Percentiles rank a stretch among this genome's conserved stretches.
Evolutionary conservation across 2,888 invertebrate species (phyloP).

Genomic region (Leptinotarsa juncta): DNA sequence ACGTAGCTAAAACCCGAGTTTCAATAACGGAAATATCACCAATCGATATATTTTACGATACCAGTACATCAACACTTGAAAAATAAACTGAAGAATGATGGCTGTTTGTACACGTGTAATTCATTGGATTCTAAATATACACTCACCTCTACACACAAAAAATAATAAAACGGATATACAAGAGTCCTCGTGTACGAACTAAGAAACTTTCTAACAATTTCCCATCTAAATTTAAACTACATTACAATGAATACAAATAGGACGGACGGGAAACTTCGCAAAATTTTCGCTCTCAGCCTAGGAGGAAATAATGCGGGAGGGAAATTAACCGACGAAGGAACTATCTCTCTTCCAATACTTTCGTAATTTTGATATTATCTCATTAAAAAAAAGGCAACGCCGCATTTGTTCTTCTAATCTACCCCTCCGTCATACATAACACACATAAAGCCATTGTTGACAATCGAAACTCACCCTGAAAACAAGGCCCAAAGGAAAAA

Average conservation of each 20-base stretch:
- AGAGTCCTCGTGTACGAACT: neutral
- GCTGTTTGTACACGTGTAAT: slow-evolving; percentile 1
- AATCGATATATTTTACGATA: neutral
- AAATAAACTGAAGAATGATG: neutral
- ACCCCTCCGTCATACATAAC: too few species aligned
- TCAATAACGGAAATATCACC: too few species aligned
- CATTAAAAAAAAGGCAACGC: too few species aligned
- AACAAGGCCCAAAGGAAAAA: too few species aligned
- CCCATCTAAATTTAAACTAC: slow-evolving; percentile 15
- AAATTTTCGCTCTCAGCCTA: neutral
- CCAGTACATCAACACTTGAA: neutral
- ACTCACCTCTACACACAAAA: slow-evolving; percentile 1
- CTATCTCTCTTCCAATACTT: too few species aligned
- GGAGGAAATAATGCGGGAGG: neutral
- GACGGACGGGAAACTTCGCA: neutral
- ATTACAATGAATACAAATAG: neutral
- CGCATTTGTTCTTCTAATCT: too few species aligned
- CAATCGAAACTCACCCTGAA: too few species aligned
- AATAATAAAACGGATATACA: neutral
- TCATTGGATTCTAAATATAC: neutral
- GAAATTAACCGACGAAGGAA: neutral
- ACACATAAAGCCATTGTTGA: too few species aligned
- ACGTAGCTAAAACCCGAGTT: too few species aligned
- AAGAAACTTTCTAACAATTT: slow-evolving; percentile 3
- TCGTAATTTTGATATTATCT: too few species aligned